Base-by-base conservation (phyloP, 1,140 invertebrate genomes). In the Halesus radiatus region DNA sequence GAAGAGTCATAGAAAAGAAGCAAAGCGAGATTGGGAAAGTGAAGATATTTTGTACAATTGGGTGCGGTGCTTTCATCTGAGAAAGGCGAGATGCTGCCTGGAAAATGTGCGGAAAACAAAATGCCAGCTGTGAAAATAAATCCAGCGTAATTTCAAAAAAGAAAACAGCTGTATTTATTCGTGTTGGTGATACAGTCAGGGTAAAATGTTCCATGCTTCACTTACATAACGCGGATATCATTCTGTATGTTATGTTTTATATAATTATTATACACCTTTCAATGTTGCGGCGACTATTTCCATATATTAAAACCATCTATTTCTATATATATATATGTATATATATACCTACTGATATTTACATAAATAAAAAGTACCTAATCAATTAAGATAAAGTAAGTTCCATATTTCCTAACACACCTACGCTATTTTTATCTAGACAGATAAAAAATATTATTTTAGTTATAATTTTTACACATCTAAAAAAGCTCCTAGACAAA, bases 51-150 rank as follows among this genome's bases (percentile, higher is more conserved):
- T 60, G n/a, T n/a, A 58, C 26, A 60, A 20, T 75, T n/a, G 58
- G 70, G 56, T 75, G 73, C 73, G 58, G 73, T 75, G 73, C 73
- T 75, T 45, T 75, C 68, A 23, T 13, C 52, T 22, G 16, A 72
- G 37, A 72, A 72, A 72, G 18, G 45, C 15, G 22, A 53, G 64
- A 72, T 66, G 37, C 66, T 53, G 66, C 23, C 26, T 18, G 64
- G 20, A 68, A 68, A 68, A 20, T 70, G 68, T 72, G 68, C 68
- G 13, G 2, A 53, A 60, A 53, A 29, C 16, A 72, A 72, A 53
- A 72, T 72, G 68, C 29, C 26, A 72, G 68, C 45, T 53, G 68
- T 68, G 68, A 72, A 72, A 60, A 60, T 60, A 23, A 60, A 15
- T 60, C 58, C 20, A 56, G 20, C 4, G 3, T 60, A 13, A 60